phyloP scores from a whole-genome alignment of 2,113 vertebrate species.

The Amazona guildingii region DNA sequence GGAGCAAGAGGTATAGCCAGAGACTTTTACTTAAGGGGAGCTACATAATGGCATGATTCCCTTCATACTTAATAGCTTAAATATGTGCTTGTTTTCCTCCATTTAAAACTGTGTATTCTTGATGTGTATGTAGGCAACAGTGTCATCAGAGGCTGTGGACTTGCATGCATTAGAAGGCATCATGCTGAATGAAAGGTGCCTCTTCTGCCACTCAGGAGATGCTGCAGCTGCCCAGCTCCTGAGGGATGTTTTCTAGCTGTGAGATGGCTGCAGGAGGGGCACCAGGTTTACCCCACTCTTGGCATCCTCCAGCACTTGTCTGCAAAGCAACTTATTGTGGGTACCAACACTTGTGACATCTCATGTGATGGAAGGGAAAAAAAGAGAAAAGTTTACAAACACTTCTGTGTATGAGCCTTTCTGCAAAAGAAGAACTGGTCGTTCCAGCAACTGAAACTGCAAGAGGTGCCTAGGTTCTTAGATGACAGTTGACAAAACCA shows the following conservation, averaged over 20 bases:
- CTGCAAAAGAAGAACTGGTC: neutral
- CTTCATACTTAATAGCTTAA: neutral
- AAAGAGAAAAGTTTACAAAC: neutral
- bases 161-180: neutral
- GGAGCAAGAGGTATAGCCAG: neutral
- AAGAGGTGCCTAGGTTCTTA: neutral
- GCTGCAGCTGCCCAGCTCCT: neutral
- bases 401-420: neutral
- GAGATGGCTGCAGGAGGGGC: neutral
- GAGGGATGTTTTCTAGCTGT: neutral
- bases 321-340: too few relatives aligned
- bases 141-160: neutral
- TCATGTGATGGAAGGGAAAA: neutral
- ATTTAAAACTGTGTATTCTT: accelerated
- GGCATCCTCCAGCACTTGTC: neutral
- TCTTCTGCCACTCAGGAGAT: neutral
- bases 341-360: neutral
- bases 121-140: neutral
- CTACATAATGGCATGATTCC: neutral
- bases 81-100: neutral
- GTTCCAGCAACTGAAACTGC: neutral
- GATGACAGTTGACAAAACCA: neutral
- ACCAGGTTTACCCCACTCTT: neutral
- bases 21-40: neutral
- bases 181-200: neutral